Base-by-base conservation (phyloP, 2,113 vertebrate species). In the Pampusana beccarii region DNA sequence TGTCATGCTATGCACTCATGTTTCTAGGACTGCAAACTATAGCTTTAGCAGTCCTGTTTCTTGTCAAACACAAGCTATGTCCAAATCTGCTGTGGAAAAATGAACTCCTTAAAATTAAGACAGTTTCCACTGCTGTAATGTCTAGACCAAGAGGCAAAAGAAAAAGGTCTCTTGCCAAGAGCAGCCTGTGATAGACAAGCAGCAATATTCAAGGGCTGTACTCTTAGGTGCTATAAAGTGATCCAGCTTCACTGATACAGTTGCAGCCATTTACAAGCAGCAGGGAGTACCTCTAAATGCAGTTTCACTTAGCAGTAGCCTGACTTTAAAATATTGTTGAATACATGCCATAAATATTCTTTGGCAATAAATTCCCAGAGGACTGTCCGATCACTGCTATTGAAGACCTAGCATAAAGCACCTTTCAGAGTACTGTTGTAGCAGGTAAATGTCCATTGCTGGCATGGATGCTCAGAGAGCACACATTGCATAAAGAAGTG, bases 91-190 rank as follows among this genome's bases (percentile, higher is more conserved):
- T 79, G 25, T 74, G 91, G 89, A 94, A 95, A 97, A 91, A 92
- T 42, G 72, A 93, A 17, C 71, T 82, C 72, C n/a, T 80, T 36
- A 69, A 92, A 95, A 83, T 81, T 65, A 93, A 44, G 44, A 80
- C 78, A 58, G 50, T 93, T 91, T 93, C 86, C 93, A 91, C 57
- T 88, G 91, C 72, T 80, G 85, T 94, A 88, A 97, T 86, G 97
- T 89, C 91, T 95, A 95, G 89, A 94, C 92, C 75, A 85, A 71
- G 33, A 92, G 46, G 82, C 88, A 95, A 81, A 87, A 86, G 77
- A 57, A 83, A 61, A 61, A 10, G 14, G 28, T 56, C 18, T 26
- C 57, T 90, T 93, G 91, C 90, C 95, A 96, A 96, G 67, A 95
- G 60, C 69, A 72, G 90, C 23, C 74, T 81, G 51, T 42, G 72